Evolutionary conservation across 2,797 vertebrate genomes (phyloP).

Genomic region (Anabas testudineus): DNA sequence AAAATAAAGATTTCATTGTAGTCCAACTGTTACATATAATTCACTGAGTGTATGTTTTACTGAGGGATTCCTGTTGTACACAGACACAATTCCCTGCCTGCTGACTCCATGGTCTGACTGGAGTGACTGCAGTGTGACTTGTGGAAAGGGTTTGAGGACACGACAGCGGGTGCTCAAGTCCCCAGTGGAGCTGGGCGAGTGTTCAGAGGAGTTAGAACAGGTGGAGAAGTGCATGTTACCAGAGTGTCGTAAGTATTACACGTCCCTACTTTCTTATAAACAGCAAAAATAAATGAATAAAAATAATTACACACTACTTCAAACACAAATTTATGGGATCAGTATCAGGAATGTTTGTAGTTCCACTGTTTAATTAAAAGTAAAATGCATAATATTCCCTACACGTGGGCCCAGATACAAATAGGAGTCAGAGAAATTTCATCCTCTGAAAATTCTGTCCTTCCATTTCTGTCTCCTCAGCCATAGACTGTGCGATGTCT

Average conservation of each 20-base stretch:
- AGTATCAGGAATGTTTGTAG: background rate
- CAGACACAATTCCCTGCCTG: constrained; percentile 98
- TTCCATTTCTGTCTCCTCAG: constrained; percentile 73
- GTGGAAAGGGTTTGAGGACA: constrained; percentile 92
- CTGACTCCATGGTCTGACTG: constrained; percentile 97
- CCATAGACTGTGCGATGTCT: constrained; percentile 91
- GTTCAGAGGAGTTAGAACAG: constrained; percentile 97
- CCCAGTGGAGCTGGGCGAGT: constrained; percentile 95
- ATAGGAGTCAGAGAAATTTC: too few species aligned
- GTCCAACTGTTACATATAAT: too few species aligned
- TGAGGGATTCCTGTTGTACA: constrained; percentile 14
- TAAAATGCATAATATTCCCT: background rate
- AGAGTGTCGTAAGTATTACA: constrained; percentile 92
- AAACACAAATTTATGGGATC: too few species aligned
- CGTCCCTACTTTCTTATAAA: background rate
- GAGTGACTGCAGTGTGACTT: constrained; percentile 98
- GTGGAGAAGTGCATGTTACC: constrained; percentile 99
- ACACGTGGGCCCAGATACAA: background rate
- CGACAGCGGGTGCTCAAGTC: constrained; percentile 95
- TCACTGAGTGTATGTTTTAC: background rate
- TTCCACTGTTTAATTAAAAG: constrained; percentile 24
- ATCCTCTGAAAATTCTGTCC: constrained; percentile 67
- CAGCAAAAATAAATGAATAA: background rate
- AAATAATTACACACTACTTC: too few species aligned
- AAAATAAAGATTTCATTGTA: background rate